phyloP scores from a whole-genome alignment of 2,113 vertebrate species.

The Amblyopsis rosae region DNA sequence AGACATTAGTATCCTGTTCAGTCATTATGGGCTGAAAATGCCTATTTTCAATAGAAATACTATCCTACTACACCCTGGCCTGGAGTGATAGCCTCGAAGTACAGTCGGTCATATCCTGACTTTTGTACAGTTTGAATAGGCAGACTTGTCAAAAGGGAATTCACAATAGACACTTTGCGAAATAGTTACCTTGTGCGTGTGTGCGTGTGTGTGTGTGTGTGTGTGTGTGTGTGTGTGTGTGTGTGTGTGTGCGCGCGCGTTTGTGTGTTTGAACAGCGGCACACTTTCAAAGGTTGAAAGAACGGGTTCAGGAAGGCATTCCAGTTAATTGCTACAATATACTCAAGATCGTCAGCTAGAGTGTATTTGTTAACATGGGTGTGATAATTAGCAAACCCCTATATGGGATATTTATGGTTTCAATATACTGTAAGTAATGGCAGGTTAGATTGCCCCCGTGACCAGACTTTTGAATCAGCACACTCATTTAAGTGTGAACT shows the following conservation, averaged over 20 bases:
- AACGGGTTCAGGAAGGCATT: too few species aligned
- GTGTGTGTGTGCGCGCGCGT: not conserved
- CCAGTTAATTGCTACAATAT: too few species aligned
- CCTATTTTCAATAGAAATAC: not conserved
- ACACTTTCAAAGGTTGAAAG: too few species aligned
- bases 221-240: not conserved
- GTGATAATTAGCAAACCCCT: too few species aligned
- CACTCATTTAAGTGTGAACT: not conserved
- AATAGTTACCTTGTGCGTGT: not conserved
- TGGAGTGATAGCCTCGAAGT: not conserved
- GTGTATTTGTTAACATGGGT: too few species aligned
- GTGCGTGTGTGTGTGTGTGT: too few species aligned
- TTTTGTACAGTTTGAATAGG: not conserved
- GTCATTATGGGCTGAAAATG: not conserved
- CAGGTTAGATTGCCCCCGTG: too few species aligned
- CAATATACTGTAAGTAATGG: too few species aligned
- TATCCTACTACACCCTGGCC: not conserved
- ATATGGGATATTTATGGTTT: too few species aligned
- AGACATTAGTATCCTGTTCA: conserved; percentile 27
- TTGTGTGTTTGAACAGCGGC: not conserved
- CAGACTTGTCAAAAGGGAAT: not conserved
- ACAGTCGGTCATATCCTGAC: not conserved
- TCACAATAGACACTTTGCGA: conserved; percentile 2
- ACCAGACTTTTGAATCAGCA: not conserved
- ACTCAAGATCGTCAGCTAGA: too few species aligned